Percentiles rank a stretch among this genome's conserved stretches.
These are phyloP conservation scores for Augochlora pura DNA, from an alignment of 1,140 invertebrate genomes.

Conservation along the genomic window DNA sequence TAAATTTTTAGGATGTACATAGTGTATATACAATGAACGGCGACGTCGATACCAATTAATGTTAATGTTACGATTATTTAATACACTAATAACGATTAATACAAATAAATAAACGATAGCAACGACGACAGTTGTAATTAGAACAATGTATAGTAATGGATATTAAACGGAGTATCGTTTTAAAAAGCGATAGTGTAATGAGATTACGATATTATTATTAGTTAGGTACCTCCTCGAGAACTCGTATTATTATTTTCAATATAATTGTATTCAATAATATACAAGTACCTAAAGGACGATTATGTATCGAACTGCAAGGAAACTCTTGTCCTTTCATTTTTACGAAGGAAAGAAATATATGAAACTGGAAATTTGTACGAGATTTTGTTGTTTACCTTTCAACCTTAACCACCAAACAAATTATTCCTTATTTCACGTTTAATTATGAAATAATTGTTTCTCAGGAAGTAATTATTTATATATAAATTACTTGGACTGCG, in stretches of 20 bases:
- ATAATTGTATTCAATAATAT: slow-evolving; percentile 60
- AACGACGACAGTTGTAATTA: slow-evolving; percentile 44
- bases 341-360: slow-evolving; percentile 65
- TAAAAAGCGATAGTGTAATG: slow-evolving; percentile 47
- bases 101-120: slow-evolving; percentile 9
- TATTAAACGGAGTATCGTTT: slow-evolving; percentile 33
- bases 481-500: too few species aligned
- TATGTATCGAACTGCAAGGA: slow-evolving; percentile 55
- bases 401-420: too few species aligned
- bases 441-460: not conserved
- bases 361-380: slow-evolving; percentile 62
- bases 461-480: too few species aligned
- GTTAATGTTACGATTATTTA: slow-evolving; percentile 44
- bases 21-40: slow-evolving; percentile 42
- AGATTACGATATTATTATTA: slow-evolving; percentile 59
- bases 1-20: slow-evolving; percentile 37
- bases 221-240: slow-evolving; percentile 41
- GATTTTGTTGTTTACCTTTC: slow-evolving; percentile 9
- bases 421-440: too few species aligned
- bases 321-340: slow-evolving; percentile 61
- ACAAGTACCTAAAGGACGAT: slow-evolving; percentile 39
- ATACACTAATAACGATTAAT: slow-evolving; percentile 25
- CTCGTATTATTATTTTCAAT: slow-evolving; percentile 64
- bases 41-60: not conserved
- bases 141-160: slow-evolving; percentile 31